These are phyloP conservation scores for Drosophila navojoa DNA, from an alignment of 1,140 invertebrate genomes.

Conservation along the genomic window DNA sequence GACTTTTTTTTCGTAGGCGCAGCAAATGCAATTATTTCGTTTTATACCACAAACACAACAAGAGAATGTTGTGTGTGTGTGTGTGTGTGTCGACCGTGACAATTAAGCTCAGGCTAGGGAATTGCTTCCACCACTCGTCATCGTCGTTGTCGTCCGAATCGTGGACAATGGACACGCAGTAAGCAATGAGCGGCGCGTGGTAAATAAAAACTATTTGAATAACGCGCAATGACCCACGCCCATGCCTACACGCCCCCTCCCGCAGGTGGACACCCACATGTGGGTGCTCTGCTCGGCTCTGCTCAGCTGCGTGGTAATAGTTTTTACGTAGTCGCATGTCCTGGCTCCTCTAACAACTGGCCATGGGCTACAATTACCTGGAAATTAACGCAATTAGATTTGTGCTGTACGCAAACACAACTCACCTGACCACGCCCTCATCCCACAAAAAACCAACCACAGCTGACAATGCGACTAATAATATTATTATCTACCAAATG, in stretches of 20 bases:
- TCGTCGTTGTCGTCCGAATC: constrained; percentile 44
- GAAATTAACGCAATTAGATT: constrained; percentile 77
- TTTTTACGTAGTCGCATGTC: constrained; percentile 71
- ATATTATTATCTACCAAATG: constrained; percentile 30
- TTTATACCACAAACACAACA: constrained; percentile 58
- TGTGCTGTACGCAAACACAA: constrained; percentile 7
- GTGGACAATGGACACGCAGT: constrained; percentile 48
- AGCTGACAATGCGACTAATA: constrained; percentile 21
- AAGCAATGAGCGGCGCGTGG: constrained; percentile 51
- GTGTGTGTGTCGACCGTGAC: constrained; percentile 33
- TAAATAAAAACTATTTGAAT: constrained; percentile 76
- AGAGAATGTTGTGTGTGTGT: constrained; percentile 21
- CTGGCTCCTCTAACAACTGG: constrained; percentile 23
- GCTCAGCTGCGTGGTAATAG: constrained; percentile 66
- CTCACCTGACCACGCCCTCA: constrained; percentile 17
- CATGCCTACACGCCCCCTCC: not conserved
- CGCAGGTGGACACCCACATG: constrained; percentile 5
- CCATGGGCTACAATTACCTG: constrained; percentile 63
- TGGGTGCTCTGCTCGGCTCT: not conserved
- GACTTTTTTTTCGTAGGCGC: constrained; percentile 51
- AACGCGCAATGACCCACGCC: constrained; percentile 63
- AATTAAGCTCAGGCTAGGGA: constrained; percentile 52
- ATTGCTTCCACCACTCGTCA: constrained; percentile 50
- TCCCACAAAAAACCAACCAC: not conserved
- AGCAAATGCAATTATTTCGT: constrained; percentile 78